These are phyloP conservation scores for Lithosia quadra DNA, from an alignment of 2,888 invertebrate species.

Conservation along the genomic window DNA sequence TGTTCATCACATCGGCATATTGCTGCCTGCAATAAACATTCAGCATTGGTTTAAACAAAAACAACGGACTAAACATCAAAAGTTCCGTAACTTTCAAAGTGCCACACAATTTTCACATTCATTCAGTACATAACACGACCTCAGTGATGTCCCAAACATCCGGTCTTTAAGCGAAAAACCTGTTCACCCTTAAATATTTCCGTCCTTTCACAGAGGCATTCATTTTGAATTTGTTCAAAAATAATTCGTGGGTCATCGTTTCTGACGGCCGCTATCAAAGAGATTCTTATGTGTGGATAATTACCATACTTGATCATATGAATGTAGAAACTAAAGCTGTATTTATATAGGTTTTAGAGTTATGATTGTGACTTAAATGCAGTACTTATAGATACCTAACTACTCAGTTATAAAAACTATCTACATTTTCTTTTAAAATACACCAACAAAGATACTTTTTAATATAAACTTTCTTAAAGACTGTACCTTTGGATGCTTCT, in stretches of 20 bases:
- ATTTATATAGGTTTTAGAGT: background rate
- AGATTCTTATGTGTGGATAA: conserved; percentile 8
- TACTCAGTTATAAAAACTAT: too few relatives aligned
- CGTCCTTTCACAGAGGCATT: conserved; percentile 21
- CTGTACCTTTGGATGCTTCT: background rate
- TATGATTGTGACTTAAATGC: too few relatives aligned
- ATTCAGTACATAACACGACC: conserved; percentile 15
- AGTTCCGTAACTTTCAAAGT: conserved; percentile 12
- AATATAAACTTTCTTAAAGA: background rate
- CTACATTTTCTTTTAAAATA: too few relatives aligned
- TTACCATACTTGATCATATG: background rate
- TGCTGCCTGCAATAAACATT: background rate
- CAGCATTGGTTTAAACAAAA: background rate
- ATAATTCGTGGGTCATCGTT: conserved; percentile 14
- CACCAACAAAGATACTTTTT: too few relatives aligned
- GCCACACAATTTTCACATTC: conserved; percentile 17
- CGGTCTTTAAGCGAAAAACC: conserved; percentile 24
- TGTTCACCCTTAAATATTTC: conserved; percentile 22
- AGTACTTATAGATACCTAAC: background rate
- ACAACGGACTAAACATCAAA: background rate
- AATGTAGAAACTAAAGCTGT: background rate
- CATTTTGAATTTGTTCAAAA: conserved; percentile 23
- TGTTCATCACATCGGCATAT: background rate
- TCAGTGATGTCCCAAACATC: conserved; percentile 25
- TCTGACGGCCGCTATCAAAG: conserved; percentile 2